Evolutionary conservation across 2,113 vertebrate species (phyloP).

Genomic region (Syngnathus typhle): DNA sequence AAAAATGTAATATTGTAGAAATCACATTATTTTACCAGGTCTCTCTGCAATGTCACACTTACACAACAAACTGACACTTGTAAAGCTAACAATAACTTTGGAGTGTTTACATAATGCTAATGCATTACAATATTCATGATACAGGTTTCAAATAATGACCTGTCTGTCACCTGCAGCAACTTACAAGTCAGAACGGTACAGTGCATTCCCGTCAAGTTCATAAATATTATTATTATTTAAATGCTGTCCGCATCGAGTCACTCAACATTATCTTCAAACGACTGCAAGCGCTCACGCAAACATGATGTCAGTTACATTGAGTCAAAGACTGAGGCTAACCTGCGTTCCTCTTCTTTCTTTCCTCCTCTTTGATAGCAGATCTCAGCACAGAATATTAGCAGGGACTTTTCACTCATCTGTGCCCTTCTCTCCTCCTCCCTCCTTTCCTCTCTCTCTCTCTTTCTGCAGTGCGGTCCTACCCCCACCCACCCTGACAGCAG

Average conservation of each 20-base stretch:
- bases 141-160: not conserved
- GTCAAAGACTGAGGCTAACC: conserved; percentile 21
- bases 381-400: conserved; percentile 16
- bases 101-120: not conserved
- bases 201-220: not conserved
- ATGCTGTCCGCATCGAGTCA: conserved; percentile 1
- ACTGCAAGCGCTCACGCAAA: conserved; percentile 33
- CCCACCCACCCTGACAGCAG: conserved; percentile 44
- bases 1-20: not conserved
- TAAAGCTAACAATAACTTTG: not conserved
- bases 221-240: too few species aligned
- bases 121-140: not conserved
- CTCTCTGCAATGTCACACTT: not conserved
- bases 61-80: not conserved
- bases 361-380: not conserved
- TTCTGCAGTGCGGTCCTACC: conserved; percentile 65
- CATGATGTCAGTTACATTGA: conserved; percentile 26
- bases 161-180: not conserved
- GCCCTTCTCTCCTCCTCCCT: conserved; percentile 5
- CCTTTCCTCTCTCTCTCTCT: conserved; percentile 23
- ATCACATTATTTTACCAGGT: not conserved
- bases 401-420: conserved; percentile 7
- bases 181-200: not conserved
- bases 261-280: not conserved
- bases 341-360: conserved; percentile 28